Conservation (phyloP, 2,888 invertebrate species). For the Tenthredo distinguenda region DNA sequence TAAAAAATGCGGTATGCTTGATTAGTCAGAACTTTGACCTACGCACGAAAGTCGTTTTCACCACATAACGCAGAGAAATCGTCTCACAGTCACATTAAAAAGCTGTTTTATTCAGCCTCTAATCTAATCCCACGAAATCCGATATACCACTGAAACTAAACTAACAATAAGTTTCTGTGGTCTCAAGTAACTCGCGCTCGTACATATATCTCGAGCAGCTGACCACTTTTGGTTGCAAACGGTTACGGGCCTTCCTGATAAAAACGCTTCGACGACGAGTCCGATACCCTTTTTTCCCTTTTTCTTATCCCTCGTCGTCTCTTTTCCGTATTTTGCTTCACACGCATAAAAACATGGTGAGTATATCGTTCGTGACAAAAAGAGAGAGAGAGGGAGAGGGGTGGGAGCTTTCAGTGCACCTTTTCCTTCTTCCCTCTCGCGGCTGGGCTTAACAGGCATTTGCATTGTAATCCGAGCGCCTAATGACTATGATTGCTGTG, state of each 20-base stretch:
- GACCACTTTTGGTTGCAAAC: slow-evolving; percentile 38
- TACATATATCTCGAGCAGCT: slow-evolving; percentile 4
- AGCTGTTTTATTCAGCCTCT: background rate
- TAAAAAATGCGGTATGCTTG: background rate
- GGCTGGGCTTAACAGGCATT: slow-evolving; percentile 69
- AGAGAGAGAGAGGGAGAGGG: slow-evolving; percentile 25
- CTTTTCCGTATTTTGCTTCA: slow-evolving; percentile 26
- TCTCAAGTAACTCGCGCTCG: slow-evolving; percentile 19
- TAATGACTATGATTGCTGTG: slow-evolving; percentile 74
- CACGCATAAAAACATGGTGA: slow-evolving; percentile 6
- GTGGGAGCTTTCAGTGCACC: slow-evolving; percentile 50
- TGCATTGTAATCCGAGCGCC: slow-evolving; percentile 72
- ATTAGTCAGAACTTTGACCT: slow-evolving; percentile 21
- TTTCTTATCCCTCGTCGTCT: slow-evolving; percentile 15
- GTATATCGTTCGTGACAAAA: background rate
- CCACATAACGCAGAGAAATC: background rate
- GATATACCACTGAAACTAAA: slow-evolving; percentile 28
- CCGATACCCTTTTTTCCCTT: slow-evolving; percentile 50
- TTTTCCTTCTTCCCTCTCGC: slow-evolving; percentile 51
- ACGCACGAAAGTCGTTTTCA: background rate
- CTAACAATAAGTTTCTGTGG: slow-evolving; percentile 17
- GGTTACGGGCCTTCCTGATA: slow-evolving; percentile 29
- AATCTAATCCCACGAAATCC: background rate
- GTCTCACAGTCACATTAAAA: background rate
- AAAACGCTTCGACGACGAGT: slow-evolving; percentile 36